phyloP scores from a whole-genome alignment of 2,888 invertebrate species.

The Quadroppia sp. region DNA sequence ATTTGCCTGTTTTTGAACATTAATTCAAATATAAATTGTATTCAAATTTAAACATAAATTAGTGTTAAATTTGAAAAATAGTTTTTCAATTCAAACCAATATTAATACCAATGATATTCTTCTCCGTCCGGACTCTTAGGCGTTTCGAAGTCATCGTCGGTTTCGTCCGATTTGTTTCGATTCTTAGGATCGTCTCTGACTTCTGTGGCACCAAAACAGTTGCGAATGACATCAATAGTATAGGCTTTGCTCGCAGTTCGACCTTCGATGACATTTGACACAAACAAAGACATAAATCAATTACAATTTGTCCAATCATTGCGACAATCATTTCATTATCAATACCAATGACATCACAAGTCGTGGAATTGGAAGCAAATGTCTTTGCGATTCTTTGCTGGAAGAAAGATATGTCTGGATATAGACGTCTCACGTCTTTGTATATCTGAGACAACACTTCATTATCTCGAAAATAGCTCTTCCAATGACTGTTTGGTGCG shows the following conservation, averaged over 20 bases:
- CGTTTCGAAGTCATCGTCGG: slow-evolving; percentile 29
- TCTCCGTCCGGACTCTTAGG: slow-evolving; percentile 22
- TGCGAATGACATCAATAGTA: slow-evolving; percentile 41
- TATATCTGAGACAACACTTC: slow-evolving; percentile 96
- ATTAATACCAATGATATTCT: slow-evolving; percentile 41
- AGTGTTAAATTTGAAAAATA: background rate
- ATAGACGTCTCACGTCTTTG: slow-evolving; percentile 76
- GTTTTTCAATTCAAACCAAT: background rate
- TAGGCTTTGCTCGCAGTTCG: slow-evolving; percentile 42
- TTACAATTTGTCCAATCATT: background rate
- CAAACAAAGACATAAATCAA: background rate
- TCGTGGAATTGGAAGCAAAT: slow-evolving; percentile 23
- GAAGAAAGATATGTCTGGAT: slow-evolving; percentile 95
- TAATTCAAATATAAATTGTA: background rate
- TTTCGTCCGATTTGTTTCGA: slow-evolving; percentile 14
- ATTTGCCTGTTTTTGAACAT: slow-evolving; percentile 65
- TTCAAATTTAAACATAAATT: slow-evolving; percentile 3
- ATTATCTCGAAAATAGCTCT: slow-evolving; percentile 92
- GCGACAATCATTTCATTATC: background rate
- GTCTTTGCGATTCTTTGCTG: slow-evolving; percentile 72
- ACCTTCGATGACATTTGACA: slow-evolving; percentile 14
- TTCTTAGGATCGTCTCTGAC: slow-evolving; percentile 37
- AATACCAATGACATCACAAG: slow-evolving; percentile 42
- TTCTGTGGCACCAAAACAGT: slow-evolving; percentile 43
- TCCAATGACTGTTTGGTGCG: slow-evolving; percentile 95